Base-by-base conservation (phyloP, 1,140 invertebrate species). In the Eufriesea mexicana region DNA sequence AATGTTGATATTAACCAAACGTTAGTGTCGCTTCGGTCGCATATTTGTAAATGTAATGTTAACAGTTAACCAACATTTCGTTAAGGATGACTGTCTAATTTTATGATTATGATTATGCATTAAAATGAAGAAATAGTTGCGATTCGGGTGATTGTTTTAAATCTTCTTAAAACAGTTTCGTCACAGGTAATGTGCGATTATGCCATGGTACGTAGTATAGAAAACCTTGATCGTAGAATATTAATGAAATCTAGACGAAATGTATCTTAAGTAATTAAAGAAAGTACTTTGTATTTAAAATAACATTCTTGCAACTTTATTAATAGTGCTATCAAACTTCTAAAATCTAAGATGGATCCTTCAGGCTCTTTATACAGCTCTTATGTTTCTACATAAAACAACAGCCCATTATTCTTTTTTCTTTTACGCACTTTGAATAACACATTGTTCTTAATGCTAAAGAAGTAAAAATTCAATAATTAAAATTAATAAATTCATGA, bases 241-340 rank as follows among this genome's bases (percentile, higher is more conserved):
- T 54, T 75, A 75, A 67, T 51, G 45, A 16, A 67, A 76, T 57
- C 59, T 62, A 81, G 51, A 45, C 14, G 5, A 67, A 49, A 67
- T 80, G 47, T 62, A 73, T 73, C 28, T 28, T 72, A 64, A 75
- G 42, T 75, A 67, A 81, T 81, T 76, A 81, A 81, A 81, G 79
- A 81, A 81, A 81, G 79, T 81, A 81, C 71, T 75, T 81, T 81
- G 42, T 81, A 81, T 81, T 81, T 54, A 59, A 67, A 62, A 12
- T 35, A 42, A 35, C 42, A 6, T 51, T n/a, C 18, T 51, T 51
- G 7, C 8, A 45, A n/a, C n/a, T 25, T 54, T 54, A 28, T 18
- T 9, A 47, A 70, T 25, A 49, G 25, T 70, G 20, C 9, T 35
- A 8, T 35, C 35, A 9, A 35, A 62, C 16, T 35, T 62, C 4